Base-by-base conservation (phyloP, 2,888 invertebrate genomes). In the Drosophila hamatofila region DNA sequence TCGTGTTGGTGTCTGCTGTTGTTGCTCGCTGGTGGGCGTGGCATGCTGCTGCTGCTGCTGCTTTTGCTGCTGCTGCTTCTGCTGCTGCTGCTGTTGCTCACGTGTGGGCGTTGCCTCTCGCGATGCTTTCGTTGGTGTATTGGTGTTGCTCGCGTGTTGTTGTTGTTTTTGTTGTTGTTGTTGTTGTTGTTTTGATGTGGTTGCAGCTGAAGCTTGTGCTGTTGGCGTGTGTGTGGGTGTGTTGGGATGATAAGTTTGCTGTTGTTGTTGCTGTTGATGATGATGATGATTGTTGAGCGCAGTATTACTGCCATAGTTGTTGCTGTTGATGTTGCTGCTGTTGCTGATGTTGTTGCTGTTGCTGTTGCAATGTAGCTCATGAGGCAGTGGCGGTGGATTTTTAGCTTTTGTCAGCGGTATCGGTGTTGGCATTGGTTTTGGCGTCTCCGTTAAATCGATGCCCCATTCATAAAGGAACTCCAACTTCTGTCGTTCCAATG, bases 351-450 rank as follows among this genome's bases (percentile, higher is more conserved):
- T 73, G 72, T 51, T 75, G 69, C 56, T 83, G 82, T 44, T 75
- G 71, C 55, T 72, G 75, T 58, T 82, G 76, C 49, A 57, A 62
- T 74, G 79, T 78, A 76, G 73, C 69, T 85, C 83, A 72, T 88
- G 90, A 78, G 90, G 89, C 89, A 88, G 89, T 84, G 91, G 84
- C 72, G 92, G 93, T 72, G 94, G 92, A 94, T 94, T 95, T 80
- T 88, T 93, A 83, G 90, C 90, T 90, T 88, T 87, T 89, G 91
- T 92, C 89, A 90, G 86, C 89, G 92, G 91, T 85, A 90, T 91
- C 78, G 91, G 91, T 90, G 91, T 91, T 90, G 91, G 90, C 90
- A 91, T 91, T 91, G 92, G 89, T 88, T 90, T 91, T 91, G 91
- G 90, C 86, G 90, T 88, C 89, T 91, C 89, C 81, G 92, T 92